These are phyloP conservation scores for Oasisia sp. DNA, from an alignment of 2,888 invertebrate genomes.

Conservation along the genomic window DNA sequence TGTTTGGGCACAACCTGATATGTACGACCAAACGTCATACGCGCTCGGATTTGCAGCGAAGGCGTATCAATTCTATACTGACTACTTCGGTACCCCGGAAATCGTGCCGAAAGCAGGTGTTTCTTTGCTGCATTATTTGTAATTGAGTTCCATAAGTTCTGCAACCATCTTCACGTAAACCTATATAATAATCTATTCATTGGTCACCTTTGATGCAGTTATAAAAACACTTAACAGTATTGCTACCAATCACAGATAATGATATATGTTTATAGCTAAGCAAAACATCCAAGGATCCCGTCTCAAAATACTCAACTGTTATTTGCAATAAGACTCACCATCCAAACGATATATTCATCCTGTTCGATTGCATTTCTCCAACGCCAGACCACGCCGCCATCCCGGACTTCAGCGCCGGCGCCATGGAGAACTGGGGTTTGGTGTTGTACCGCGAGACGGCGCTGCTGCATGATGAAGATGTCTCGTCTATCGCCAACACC, in stretches of 20 bases:
- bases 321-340: neutral
- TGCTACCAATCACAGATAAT: neutral
- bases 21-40: slow-evolving; percentile 57
- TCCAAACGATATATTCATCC: neutral
- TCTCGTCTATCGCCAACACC: slow-evolving; percentile 58
- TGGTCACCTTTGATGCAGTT: neutral
- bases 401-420: slow-evolving; percentile 64
- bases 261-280: too few relatives aligned
- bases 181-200: neutral
- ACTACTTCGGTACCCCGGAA: slow-evolving; percentile 60
- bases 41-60: slow-evolving; percentile 54
- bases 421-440: slow-evolving; percentile 66
- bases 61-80: slow-evolving; percentile 58
- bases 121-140: neutral
- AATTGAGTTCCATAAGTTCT: neutral
- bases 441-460: slow-evolving; percentile 63
- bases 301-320: neutral
- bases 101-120: slow-evolving; percentile 60
- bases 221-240: neutral
- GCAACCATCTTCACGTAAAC: neutral
- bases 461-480: slow-evolving; percentile 56
- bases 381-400: slow-evolving; percentile 63
- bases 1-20: slow-evolving; percentile 61
- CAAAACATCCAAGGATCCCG: neutral
- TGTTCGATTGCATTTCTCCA: neutral